Evolutionary conservation across 2,888 invertebrate genomes (phyloP).

Genomic region (Troilus luridus): DNA sequence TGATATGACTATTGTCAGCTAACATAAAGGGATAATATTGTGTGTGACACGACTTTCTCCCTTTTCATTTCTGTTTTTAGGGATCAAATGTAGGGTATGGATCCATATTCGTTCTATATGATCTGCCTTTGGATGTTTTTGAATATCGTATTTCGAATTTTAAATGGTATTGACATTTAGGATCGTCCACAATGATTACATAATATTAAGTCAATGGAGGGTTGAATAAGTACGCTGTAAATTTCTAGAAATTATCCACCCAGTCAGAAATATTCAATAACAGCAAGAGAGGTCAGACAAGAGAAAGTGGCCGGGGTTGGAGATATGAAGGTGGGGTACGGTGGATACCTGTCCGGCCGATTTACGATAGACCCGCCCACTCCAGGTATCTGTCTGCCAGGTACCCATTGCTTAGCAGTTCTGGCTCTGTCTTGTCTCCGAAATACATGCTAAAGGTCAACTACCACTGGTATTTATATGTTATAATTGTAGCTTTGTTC

Average conservation of each 20-base stretch:
- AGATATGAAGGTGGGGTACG: conserved; percentile 1
- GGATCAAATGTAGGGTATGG: no score
- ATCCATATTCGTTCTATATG: no score
- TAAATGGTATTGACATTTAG: no score
- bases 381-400: neutral
- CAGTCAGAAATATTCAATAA: neutral
- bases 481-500: no score
- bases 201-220: no score
- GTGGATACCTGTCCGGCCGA: neutral
- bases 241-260: neutral
- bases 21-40: no score
- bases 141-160: no score
- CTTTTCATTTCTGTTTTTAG: no score
- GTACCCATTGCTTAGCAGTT: neutral
- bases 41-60: no score
- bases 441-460: neutral
- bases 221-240: neutral
- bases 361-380: neutral
- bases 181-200: no score
- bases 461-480: neutral
- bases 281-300: neutral
- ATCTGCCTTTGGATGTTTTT: no score
- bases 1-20: no score
- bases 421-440: neutral
- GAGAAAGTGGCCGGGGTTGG: neutral